A percentile compares a stretch with the other conserved stretches of the same genome.
Conservation (phyloP, 2,113 vertebrate species). For the Sebastes schlegelii region DNA sequence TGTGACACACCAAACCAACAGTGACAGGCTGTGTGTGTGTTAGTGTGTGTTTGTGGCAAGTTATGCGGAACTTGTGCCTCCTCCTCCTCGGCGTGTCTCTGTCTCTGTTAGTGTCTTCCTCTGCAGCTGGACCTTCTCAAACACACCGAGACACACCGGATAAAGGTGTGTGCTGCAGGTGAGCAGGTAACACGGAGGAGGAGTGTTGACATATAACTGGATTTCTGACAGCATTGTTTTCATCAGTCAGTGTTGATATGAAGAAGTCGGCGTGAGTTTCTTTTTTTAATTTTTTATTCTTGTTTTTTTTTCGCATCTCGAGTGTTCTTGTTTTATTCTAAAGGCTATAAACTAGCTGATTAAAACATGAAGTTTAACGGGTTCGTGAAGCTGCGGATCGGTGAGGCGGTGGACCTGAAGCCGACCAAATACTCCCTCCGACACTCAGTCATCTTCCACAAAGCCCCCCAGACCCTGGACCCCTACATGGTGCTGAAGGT, state of each 20-base stretch:
- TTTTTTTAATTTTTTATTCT: not conserved
- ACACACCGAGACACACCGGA: not conserved
- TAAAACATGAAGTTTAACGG: slow-evolving; percentile 94
- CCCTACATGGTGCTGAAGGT: slow-evolving; percentile 97
- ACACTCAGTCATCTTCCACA: slow-evolving; percentile 92
- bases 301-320: not conserved
- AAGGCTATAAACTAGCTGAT: not conserved
- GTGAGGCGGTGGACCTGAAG: slow-evolving; percentile 94
- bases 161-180: not conserved
- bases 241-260: slow-evolving; percentile 12
- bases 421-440: slow-evolving; percentile 93
- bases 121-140: slow-evolving; percentile 28
- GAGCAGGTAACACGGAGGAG: slow-evolving; percentile 18
- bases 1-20: slow-evolving; percentile 39
- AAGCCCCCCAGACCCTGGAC: slow-evolving; percentile 86
- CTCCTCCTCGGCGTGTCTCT: slow-evolving; percentile 27
- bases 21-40: slow-evolving; percentile 33
- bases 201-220: slow-evolving; percentile 7
- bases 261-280: not conserved
- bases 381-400: slow-evolving; percentile 92
- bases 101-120: slow-evolving; percentile 53
- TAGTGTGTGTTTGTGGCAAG: not conserved
- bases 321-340: not conserved
- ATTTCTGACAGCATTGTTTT: not conserved
- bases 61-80: slow-evolving; percentile 74